phyloP scores from a whole-genome alignment of 2,888 invertebrate genomes.

The Tinea pellionella region DNA sequence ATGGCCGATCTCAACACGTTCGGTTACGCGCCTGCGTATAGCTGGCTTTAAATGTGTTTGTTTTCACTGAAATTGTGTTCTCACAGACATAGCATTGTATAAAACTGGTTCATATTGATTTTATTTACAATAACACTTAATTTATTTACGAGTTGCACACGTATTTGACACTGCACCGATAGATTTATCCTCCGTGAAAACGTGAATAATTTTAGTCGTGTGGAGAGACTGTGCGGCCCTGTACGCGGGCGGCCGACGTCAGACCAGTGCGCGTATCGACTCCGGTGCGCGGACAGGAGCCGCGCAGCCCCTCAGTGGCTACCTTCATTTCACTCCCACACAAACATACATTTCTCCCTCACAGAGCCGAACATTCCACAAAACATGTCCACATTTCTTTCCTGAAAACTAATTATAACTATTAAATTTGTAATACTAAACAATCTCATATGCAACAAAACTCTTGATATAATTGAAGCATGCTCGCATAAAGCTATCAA shows the following conservation, averaged over 20 bases:
- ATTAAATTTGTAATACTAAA: not conserved
- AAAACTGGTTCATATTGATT: not conserved
- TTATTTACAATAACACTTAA: not conserved
- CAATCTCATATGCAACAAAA: not conserved
- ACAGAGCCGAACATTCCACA: not conserved
- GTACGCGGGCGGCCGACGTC: conserved; percentile 13
- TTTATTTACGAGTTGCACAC: not conserved
- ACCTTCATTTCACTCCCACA: conserved; percentile 32
- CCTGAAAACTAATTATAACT: not conserved
- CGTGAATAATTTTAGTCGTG: conserved; percentile 1
- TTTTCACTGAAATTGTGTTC: conserved; percentile 44
- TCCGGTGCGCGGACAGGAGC: conserved; percentile 48
- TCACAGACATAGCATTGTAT: not conserved
- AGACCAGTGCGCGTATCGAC: conserved; percentile 29
- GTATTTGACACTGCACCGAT: not conserved
- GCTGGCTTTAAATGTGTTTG: conserved; percentile 53
- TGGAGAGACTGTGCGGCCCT: conserved; percentile 5
- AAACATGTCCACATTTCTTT: not conserved
- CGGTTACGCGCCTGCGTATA: conserved; percentile 60
- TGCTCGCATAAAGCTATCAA: not conserved
- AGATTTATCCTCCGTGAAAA: not conserved
- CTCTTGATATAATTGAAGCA: not conserved
- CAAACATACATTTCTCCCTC: not conserved
- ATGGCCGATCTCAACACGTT: conserved; percentile 64
- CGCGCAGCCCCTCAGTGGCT: conserved; percentile 33